Evolutionary conservation across 1,140 invertebrate species (phyloP), one percentile per base, ranked within the genome.

Genomic region (Batillaria attramentaria): DNA sequence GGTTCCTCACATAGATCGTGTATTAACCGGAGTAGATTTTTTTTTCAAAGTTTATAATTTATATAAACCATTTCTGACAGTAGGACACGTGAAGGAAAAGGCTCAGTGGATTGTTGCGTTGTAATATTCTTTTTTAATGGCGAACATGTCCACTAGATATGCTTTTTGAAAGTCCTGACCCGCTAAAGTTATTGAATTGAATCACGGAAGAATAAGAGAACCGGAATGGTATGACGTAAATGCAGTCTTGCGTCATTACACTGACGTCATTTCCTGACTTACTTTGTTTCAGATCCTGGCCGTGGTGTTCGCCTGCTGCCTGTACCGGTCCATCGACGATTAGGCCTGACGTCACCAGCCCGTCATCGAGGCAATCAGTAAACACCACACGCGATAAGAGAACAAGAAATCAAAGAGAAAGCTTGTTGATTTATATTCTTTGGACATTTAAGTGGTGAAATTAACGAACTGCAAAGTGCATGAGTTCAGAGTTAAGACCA

Each of bases 301-400:
- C 43, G 42, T 81, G 16, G n/a, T 81, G 8, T 81, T 81, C 60
- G 77, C 80, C 3, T 81, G 80, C 50, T 81, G 80, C 39, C 72
- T 81, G 62, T 78, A 78, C 72, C 72, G 70, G n/a, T 41, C 24
- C 28, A n/a, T 81, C 4, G 70, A 46, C n/a, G n/a, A n/a, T n/a
- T n/a, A n/a, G n/a, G n/a, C n/a, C n/a, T n/a, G n/a, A n/a, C n/a
- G n/a, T n/a, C n/a, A n/a, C n/a, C n/a, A n/a, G n/a, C n/a, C n/a
- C n/a, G n/a, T n/a, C n/a, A n/a, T n/a, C n/a, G n/a, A n/a, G n/a
- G n/a, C n/a, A n/a, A n/a, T n/a, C n/a, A n/a, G n/a, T n/a, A n/a
- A n/a, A n/a, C n/a, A n/a, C n/a, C n/a, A n/a, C n/a, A n/a, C n/a
- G n/a, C n/a, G n/a, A n/a, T n/a, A n/a, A n/a, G n/a, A n/a, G n/a